These are phyloP conservation scores for Muscidifurax raptorellus DNA, from an alignment of 1,140 invertebrate genomes.

Conservation along the genomic window DNA sequence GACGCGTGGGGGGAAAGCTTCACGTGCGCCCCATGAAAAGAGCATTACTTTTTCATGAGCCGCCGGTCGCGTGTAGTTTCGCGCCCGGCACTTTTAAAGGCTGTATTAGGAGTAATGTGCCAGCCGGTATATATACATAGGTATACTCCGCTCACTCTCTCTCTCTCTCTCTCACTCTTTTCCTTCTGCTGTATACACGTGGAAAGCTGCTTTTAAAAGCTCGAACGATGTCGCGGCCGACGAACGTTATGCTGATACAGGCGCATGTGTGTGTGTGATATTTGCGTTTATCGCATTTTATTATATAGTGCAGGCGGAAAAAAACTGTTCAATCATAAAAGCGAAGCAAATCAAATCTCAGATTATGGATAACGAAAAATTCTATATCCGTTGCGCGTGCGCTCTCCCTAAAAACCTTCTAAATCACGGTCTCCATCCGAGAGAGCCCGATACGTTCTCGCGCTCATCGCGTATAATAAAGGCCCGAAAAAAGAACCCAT, in stretches of 20 bases:
- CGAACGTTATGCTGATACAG: neutral
- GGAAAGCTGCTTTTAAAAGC: slow-evolving; percentile 42
- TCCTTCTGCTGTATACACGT: neutral
- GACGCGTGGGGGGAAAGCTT: neutral
- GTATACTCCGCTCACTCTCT: too few relatives aligned
- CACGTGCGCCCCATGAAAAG: slow-evolving; percentile 43
- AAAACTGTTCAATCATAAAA: too few relatives aligned
- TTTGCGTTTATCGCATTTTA: neutral
- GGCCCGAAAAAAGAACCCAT: neutral
- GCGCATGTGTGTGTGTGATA: neutral
- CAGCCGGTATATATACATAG: neutral
- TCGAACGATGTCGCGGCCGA: neutral
- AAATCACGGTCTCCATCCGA: neutral
- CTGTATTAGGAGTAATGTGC: slow-evolving; percentile 41
- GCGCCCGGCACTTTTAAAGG: slow-evolving; percentile 26
- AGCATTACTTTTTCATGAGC: slow-evolving; percentile 50
- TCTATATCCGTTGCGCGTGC: too few relatives aligned
- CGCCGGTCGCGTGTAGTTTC: neutral
- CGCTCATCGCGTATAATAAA: neutral
- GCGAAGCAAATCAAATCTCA: too few relatives aligned
- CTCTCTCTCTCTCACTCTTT: too few relatives aligned
- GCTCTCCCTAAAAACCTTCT: too few relatives aligned
- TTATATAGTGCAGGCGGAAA: neutral
- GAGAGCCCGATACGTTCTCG: neutral
- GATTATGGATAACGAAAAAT: too few relatives aligned